These are phyloP conservation scores for Perognathus longimembris DNA, from an alignment of 2,113 vertebrate species.

Conservation along the genomic window DNA sequence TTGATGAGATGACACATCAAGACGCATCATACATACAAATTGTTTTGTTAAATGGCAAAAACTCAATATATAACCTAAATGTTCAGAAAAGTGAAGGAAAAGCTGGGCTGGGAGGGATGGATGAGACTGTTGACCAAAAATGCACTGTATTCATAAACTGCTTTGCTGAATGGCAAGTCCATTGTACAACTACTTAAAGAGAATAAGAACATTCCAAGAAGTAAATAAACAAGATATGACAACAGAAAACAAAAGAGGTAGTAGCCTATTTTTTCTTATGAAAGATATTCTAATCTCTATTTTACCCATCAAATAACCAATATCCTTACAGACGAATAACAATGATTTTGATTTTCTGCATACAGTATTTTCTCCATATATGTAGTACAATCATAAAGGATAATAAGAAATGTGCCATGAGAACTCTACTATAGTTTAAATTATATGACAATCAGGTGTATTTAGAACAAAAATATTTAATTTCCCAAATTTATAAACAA, in stretches of 20 bases:
- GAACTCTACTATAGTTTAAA: background rate
- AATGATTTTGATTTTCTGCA: background rate
- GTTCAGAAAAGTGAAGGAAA: no score
- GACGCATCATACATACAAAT: no score
- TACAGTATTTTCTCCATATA: constrained; percentile 13
- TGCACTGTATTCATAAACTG: no score
- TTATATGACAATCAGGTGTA: background rate
- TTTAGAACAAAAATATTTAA: constrained; percentile 14
- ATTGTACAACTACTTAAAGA: no score
- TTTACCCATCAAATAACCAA: constrained; percentile 13
- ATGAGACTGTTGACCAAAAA: no score
- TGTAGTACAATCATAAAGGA: background rate
- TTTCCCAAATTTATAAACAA: constrained; percentile 27
- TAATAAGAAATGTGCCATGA: background rate
- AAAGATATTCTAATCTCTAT: constrained; percentile 53
- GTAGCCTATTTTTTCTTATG: background rate
- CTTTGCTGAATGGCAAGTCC: no score
- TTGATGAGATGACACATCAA: no score
- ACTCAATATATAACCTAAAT: no score
- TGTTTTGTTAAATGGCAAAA: no score
- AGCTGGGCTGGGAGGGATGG: no score
- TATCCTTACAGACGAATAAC: constrained; percentile 37
- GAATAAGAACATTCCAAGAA: no score
- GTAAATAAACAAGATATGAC: no score
- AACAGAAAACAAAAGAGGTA: background rate